Conservation (phyloP, 2,113 vertebrate genomes). For the Mohoua ochrocephala region DNA sequence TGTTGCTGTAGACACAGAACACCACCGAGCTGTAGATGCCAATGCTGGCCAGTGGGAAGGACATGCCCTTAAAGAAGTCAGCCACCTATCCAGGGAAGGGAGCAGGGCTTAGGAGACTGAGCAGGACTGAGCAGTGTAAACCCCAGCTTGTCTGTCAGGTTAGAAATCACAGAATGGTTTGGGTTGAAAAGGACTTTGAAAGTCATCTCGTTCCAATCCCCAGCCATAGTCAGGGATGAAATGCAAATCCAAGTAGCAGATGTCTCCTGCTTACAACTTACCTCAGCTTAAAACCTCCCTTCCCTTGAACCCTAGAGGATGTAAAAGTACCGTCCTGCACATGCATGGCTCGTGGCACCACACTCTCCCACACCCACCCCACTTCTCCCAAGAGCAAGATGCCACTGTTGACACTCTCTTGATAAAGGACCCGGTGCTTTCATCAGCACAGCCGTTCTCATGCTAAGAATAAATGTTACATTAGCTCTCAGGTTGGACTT, state of each 20-base stretch:
- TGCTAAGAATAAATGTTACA: not conserved
- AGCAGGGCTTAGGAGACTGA: not conserved
- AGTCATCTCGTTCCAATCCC: not conserved
- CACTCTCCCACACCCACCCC: not conserved
- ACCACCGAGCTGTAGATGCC: conserved; percentile 90
- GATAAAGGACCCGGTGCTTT: rapidly evolving
- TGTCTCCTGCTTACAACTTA: too few species aligned
- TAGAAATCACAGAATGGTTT: not conserved
- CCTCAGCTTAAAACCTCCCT: not conserved
- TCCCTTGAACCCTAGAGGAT: not conserved
- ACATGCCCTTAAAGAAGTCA: conserved; percentile 97
- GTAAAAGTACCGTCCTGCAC: not conserved
- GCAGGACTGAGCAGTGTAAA: not conserved
- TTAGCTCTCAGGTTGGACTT: not conserved
- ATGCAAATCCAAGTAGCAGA: not conserved
- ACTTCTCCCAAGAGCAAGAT: not conserved
- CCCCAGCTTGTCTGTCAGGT: not conserved
- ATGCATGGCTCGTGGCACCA: rapidly evolving
- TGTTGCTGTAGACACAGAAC: conserved; percentile 90
- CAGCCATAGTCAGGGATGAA: not conserved
- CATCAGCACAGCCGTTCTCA: not conserved
- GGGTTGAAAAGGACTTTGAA: not conserved
- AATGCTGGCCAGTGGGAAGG: conserved; percentile 91
- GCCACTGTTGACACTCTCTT: not conserved
- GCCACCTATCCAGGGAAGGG: conserved; percentile 67